Evolutionary conservation across 2,113 vertebrate genomes (phyloP).

Genomic region (Romanogobio albipinnatus): DNA sequence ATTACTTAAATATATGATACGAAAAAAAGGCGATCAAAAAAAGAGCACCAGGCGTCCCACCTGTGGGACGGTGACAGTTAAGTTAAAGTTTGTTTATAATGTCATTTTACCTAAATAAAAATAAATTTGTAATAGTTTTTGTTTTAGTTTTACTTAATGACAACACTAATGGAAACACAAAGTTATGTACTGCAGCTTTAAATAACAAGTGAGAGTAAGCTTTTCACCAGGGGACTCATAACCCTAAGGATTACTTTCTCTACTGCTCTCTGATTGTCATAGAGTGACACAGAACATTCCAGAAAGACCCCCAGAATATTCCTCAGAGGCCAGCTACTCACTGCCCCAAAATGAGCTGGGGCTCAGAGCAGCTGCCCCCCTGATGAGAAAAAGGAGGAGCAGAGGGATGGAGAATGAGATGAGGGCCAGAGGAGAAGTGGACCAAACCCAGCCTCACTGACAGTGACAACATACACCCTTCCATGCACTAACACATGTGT

Average conservation of each 20-base stretch:
- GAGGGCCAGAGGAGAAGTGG: constrained; percentile 52
- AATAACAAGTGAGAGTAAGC: not conserved
- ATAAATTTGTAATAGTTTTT: not conserved
- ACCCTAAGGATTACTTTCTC: constrained; percentile 2
- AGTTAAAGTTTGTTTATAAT: not conserved
- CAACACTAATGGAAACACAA: not conserved
- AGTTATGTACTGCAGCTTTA: no score
- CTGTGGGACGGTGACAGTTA: no score
- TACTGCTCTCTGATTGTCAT: constrained; percentile 41
- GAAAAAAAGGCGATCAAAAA: no score
- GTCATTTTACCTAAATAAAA: not conserved
- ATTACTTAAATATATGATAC: no score
- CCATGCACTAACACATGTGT: constrained; percentile 69
- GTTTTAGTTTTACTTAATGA: not conserved
- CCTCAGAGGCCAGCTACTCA: constrained; percentile 79
- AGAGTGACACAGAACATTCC: constrained; percentile 47
- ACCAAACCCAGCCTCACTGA: constrained; percentile 42
- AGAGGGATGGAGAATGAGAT: constrained; percentile 48
- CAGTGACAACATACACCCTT: constrained; percentile 67
- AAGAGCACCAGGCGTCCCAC: no score
- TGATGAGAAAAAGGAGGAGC: constrained; percentile 61
- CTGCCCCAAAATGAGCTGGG: constrained; percentile 59
- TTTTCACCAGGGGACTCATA: not conserved
- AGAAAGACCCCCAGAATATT: constrained; percentile 59
- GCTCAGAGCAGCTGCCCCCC: constrained; percentile 61